Evolutionary conservation across 2,113 vertebrate genomes (phyloP).

Genomic region (Perca fluviatilis): DNA sequence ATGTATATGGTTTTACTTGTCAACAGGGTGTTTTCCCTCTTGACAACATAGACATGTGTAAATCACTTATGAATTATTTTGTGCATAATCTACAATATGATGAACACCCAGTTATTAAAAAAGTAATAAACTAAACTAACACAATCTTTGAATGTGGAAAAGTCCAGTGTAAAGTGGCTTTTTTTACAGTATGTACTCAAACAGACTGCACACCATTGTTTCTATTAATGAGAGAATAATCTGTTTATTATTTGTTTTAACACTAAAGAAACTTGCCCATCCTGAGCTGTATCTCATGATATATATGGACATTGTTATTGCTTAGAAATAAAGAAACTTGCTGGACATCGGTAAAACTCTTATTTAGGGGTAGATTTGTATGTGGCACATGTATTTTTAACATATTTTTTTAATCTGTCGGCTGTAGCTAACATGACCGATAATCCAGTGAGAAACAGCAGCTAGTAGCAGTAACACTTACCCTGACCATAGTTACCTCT

Average conservation of each 20-base stretch:
- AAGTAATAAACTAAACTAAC: not conserved
- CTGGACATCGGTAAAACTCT: not conserved
- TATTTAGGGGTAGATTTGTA: not conserved
- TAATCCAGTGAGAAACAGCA: not conserved
- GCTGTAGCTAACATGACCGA: not conserved
- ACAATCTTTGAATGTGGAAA: not conserved
- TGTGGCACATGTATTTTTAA: too few relatives aligned
- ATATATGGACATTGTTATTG: not conserved
- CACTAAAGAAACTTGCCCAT: not conserved
- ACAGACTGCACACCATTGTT: not conserved
- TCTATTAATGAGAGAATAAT: not conserved
- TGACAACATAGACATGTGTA: not conserved
- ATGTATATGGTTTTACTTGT: not conserved
- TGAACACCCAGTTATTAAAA: too few relatives aligned
- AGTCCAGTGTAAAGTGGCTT: not conserved
- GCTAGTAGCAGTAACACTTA: not conserved
- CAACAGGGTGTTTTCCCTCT: not conserved
- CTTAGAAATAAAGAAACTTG: not conserved
- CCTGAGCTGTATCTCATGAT: not conserved
- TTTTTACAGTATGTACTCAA: not conserved
- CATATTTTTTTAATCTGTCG: too few relatives aligned
- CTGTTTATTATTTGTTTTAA: not conserved
- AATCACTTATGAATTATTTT: not conserved
- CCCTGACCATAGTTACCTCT: not conserved
- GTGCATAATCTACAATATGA: not conserved